Conservation (phyloP, 2,797 vertebrate genomes). For the Spondyliosoma cantharus region DNA sequence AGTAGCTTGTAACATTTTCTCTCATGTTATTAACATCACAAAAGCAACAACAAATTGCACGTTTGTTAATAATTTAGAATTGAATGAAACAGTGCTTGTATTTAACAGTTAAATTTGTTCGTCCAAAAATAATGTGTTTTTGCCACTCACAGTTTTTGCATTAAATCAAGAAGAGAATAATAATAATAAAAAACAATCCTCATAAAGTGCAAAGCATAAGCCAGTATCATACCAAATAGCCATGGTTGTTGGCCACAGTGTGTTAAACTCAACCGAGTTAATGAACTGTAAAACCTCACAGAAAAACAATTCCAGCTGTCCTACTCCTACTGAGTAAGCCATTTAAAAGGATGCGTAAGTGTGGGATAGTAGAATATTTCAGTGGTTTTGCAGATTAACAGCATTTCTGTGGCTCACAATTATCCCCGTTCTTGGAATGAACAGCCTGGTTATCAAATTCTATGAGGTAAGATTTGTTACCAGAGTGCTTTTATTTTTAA, state of each 20-base stretch:
- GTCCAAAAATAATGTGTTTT: slow-evolving; percentile 7
- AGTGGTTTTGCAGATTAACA: slow-evolving; percentile 47
- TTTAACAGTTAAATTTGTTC: not conserved
- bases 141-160: slow-evolving; percentile 16
- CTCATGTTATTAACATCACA: slow-evolving; percentile 11
- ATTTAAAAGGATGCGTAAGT: not conserved
- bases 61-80: slow-evolving; percentile 21
- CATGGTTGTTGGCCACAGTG: slow-evolving; percentile 3
- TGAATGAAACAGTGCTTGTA: slow-evolving; percentile 9
- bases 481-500: slow-evolving; percentile 36
- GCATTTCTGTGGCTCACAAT: slow-evolving; percentile 39
- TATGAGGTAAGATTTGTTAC: slow-evolving; percentile 63
- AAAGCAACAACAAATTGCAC: slow-evolving; percentile 13
- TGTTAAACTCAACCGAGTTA: slow-evolving; percentile 20
- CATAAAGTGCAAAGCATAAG: slow-evolving; percentile 41
- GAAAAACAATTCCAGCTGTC: slow-evolving; percentile 5
- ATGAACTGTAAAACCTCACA: slow-evolving; percentile 15
- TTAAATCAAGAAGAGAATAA: slow-evolving; percentile 4
- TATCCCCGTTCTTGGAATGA: slow-evolving; percentile 40
- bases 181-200: not conserved
- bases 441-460: slow-evolving; percentile 15
- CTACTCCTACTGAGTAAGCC: not conserved
- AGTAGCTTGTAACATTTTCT: slow-evolving; percentile 40
- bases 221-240: slow-evolving; percentile 5
- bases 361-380: slow-evolving; percentile 12